A percentile compares a stretch with the other conserved stretches of the same genome.
Conservation (phyloP, 2,888 invertebrate species). For the Microplitis manilae region DNA sequence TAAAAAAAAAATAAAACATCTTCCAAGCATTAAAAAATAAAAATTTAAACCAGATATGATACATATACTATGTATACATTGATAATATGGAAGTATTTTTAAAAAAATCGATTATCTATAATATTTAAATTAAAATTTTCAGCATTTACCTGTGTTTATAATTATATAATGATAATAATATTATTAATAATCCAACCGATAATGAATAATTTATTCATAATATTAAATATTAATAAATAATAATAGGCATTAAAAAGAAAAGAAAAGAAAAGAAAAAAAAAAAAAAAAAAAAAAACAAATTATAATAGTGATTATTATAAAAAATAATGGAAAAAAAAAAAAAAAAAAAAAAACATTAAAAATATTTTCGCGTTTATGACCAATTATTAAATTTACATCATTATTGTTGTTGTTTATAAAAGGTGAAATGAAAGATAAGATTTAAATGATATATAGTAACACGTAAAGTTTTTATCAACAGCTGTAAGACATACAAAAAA, state of each 20-base stretch:
- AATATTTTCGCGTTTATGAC: conserved; percentile 43
- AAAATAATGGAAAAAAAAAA: conserved; percentile 29
- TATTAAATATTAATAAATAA: conserved; percentile 22
- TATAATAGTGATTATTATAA: conserved; percentile 52
- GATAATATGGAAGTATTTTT: conserved; percentile 16
- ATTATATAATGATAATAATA: conserved; percentile 3
- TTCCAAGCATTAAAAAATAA: conserved; percentile 20
- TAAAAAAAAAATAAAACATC: not conserved
- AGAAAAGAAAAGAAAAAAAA: not conserved
- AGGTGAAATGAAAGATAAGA: conserved; percentile 26
- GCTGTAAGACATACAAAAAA: conserved; percentile 19
- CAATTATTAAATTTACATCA: conserved; percentile 47
- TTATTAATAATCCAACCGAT: conserved; percentile 24
- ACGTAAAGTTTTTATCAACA: not conserved
- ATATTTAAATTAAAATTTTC: conserved; percentile 2
- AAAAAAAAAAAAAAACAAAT: conserved; percentile 27
- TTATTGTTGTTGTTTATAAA: conserved; percentile 48
- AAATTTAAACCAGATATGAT: not conserved
- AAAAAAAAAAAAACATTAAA: conserved; percentile 36
- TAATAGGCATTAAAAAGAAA: conserved; percentile 21
- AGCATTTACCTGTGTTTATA: conserved; percentile 11
- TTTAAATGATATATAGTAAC: not conserved
- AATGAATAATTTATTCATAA: conserved; percentile 23
- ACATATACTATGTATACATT: not conserved
- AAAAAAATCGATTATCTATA: conserved; percentile 19